Evolutionary conservation across 2,113 vertebrate species (phyloP), one percentile per base, ranked within the genome.

Genomic region (Drymodes brunneopygia): DNA sequence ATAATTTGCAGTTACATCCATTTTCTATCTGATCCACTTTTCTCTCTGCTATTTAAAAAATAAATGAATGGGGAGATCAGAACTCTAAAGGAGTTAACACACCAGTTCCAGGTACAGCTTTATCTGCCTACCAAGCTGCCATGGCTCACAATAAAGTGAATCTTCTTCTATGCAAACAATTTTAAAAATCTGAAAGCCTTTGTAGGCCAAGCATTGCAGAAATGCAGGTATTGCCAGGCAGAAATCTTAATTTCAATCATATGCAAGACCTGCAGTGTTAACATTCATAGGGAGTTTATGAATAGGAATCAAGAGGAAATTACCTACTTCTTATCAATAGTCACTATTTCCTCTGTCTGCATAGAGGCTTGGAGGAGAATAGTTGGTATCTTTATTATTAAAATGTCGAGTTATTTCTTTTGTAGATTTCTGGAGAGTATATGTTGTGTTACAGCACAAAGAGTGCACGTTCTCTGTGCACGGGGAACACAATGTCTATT

Each of bases 281-380:
- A 94, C 82, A 95, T 89, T 97, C 80, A 70, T 47, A 86, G 82
- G 44, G 56, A 31, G 24, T 92, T 88, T 97, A 87, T 94, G 90
- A 97, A 79, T 81, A 93, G 65, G 90, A 93, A 62, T 94, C 88
- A 67, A 83, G 91, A 97, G 94, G 95, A 98, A 97, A 97, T 97
- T 97, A 93, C 90, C 78, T 94, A 47, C 66, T 77, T 75, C 88
- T 97, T 98, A 97, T 97, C 96, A 97, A 83, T 22, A 42, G 82
- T 73, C 25, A 83, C 91, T 95, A 84, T 97, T 96, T 95, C 92
- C 95, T 81, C 81, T 33, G 2, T 94, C 66, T 96, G 77, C 45
- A 9, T n/a, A 95, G 75, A 97, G 67, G 60, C 36, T 22, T 89
- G 24, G 22, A 81, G 82, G 53, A 79, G 81, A 95, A 67, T 89